These are phyloP conservation scores for Philonicus albiceps DNA, from an alignment of 2,888 invertebrate genomes.

Conservation along the genomic window DNA sequence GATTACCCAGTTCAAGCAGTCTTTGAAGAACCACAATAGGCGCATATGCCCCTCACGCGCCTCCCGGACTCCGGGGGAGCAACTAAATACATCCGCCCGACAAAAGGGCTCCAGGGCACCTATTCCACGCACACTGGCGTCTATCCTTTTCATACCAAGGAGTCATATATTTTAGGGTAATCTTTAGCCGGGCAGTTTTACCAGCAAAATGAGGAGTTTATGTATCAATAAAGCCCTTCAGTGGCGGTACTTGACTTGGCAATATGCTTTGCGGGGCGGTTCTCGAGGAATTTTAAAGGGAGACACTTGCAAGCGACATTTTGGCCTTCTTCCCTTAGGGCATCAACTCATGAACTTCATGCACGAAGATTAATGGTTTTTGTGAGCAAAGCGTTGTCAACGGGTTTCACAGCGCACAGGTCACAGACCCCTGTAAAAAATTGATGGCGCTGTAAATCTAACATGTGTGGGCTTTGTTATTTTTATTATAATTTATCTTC, in stretches of 20 bases:
- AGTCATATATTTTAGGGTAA: not conserved
- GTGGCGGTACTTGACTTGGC: not conserved
- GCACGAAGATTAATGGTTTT: not conserved
- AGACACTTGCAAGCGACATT: not conserved
- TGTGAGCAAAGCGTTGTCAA: not conserved
- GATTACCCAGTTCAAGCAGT: not conserved
- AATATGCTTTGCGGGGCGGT: not conserved
- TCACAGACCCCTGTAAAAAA: not conserved
- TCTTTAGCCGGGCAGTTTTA: not conserved
- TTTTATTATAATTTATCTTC: slow-evolving; percentile 17
- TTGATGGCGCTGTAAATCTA: not conserved
- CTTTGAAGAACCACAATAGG: not conserved
- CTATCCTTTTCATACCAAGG: not conserved
- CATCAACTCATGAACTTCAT: not conserved
- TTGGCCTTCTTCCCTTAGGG: not conserved
- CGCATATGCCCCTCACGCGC: not conserved
- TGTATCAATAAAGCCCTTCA: not conserved
- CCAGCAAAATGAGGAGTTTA: not conserved
- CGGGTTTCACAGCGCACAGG: not conserved
- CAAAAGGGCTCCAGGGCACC: not conserved
- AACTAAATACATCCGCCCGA: not conserved
- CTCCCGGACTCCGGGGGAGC: not conserved
- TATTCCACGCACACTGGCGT: not conserved
- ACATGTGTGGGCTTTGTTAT: not conserved
- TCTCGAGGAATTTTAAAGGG: not conserved